Evolutionary conservation across 1,140 invertebrate genomes (phyloP).

Genomic region (Drosophila neocordata): DNA sequence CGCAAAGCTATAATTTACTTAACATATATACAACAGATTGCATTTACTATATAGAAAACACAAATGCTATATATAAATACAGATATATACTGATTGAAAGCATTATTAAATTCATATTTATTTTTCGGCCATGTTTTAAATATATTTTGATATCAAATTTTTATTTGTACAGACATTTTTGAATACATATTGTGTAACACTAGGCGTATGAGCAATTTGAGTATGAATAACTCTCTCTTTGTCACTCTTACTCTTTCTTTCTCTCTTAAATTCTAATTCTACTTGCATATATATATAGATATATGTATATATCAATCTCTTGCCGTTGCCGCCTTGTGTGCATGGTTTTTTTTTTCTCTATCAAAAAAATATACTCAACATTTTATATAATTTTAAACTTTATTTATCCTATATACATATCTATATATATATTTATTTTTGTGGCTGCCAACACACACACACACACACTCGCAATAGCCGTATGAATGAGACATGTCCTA

Average conservation of each 20-base stretch:
- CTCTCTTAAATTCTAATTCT: too few relatives aligned
- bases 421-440: neutral
- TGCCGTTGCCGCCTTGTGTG: conserved; percentile 61
- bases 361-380: conserved; percentile 11
- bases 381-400: neutral
- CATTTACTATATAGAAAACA: conserved; percentile 10
- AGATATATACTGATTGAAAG: too few relatives aligned
- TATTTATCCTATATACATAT: neutral
- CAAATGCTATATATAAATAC: too few relatives aligned
- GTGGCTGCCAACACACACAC: neutral
- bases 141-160: too few relatives aligned
- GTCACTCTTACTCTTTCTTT: neutral
- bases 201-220: conserved; percentile 71
- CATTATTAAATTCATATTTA: conserved; percentile 32
- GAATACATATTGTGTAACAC: conserved; percentile 64
- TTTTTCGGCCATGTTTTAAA: too few relatives aligned
- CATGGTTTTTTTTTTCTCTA: conserved; percentile 52
- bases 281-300: conserved; percentile 1
- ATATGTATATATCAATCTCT: conserved; percentile 46
- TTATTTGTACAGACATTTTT: conserved; percentile 41
- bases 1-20: conserved; percentile 29
- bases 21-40: conserved; percentile 33
- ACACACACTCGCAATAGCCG: neutral
- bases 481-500: neutral
- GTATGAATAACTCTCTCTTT: conserved; percentile 35